Conservation (phyloP, 2,797 vertebrate genomes). For the Natrix natrix region DNA sequence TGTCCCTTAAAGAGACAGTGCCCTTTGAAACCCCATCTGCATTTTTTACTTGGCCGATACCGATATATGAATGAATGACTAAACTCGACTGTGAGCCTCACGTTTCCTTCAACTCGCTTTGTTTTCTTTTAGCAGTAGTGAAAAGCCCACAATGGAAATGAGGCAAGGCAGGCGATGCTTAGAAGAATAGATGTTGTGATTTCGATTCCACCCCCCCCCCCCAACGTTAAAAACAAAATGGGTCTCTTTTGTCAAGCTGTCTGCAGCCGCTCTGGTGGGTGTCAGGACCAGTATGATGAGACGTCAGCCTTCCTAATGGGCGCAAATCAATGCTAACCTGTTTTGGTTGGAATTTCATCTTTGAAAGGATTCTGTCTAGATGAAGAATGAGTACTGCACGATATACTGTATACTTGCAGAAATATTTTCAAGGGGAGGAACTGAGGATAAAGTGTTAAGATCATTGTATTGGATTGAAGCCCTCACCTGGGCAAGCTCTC, state of each 20-base stretch:
- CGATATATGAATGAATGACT: background rate
- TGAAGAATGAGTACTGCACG: constrained; percentile 21
- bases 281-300: constrained; percentile 14
- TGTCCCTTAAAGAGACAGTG: background rate
- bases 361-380: constrained; percentile 40
- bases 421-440: constrained; percentile 31
- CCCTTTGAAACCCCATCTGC: background rate
- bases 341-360: constrained; percentile 6
- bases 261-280: constrained; percentile 3
- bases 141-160: constrained; percentile 5
- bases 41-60: background rate
- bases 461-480: background rate
- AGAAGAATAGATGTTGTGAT: background rate
- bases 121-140: background rate
- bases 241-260: constrained; percentile 9
- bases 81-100: background rate
- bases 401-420: background rate
- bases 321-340: constrained; percentile 43
- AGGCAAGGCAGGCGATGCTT: background rate
- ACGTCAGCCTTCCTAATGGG: constrained; percentile 43
- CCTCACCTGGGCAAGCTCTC: background rate
- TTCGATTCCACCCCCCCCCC: constrained; percentile 1
- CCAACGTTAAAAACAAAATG: constrained; percentile 13
- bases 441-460: constrained; percentile 16
- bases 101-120: background rate